Base-by-base conservation (phyloP, 2,113 vertebrate genomes). In the Neotoma lepida region DNA sequence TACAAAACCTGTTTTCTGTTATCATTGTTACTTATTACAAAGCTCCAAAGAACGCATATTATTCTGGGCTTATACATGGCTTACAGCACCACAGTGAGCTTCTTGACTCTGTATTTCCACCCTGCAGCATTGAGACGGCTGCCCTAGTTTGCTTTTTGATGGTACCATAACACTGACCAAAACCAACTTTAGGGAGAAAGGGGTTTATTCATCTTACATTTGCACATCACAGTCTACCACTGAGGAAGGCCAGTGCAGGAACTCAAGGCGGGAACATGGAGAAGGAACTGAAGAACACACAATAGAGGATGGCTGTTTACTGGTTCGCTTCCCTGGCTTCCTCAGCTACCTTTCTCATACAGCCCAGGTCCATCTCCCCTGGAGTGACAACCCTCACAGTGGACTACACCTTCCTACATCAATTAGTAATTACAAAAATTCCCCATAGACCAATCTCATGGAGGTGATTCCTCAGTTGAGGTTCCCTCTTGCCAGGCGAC, bases 1-100 rank as follows among this genome's bases (percentile, higher is more conserved):
- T 58, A 77, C 6, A 91, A 93, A 87, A 17, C n/a, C 41, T 58
- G 9, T 66, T 91, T 94, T 90, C 71, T 41, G 44, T 89, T 84
- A 87, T 73, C 89, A 35, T 28, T 82, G n/a, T 90, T 89, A 51
- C 68, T 63, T 76, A 86, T 10, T 46, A 26, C 24, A n/a, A 81
- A 63, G 44, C n/a, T 39, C 74, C 49, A 84, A 88, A 90, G 76
- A 94, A 33, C 58, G 56, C 58, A 85, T 68, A 41, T 82, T 84
- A 77, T 78, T 73, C 41, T 56, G 33, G 6, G 8, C 39, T 30
- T 33, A n/a, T 44, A 90, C 88, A 30, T 9, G 20, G 35, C 77
- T 85, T 35, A 63, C 46, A 90, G 70, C 70, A 95, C 26, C 56
- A 74, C 9, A 68, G 54, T 28, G 41, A 35, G 15, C 39, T 91